Conservation (phyloP, 2,888 invertebrate species). For the Synanthedon andrenaeformis region DNA sequence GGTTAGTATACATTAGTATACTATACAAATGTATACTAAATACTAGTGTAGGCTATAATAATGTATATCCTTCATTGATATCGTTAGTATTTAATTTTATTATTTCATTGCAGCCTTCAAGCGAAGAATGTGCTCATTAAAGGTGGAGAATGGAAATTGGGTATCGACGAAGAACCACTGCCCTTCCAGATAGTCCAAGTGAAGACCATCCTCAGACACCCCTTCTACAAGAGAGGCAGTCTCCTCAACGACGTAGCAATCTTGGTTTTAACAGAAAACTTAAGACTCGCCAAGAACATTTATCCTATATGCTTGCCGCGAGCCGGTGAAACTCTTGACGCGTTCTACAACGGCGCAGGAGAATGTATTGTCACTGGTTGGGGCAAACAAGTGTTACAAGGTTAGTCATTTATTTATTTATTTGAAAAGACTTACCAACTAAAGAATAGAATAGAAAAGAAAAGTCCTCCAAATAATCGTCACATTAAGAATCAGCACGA, state of each 20-base stretch:
- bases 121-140: slow-evolving; percentile 79
- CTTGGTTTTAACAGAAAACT: slow-evolving; percentile 73
- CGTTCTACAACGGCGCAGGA: slow-evolving; percentile 68
- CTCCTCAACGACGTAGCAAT: slow-evolving; percentile 79
- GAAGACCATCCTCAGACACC: slow-evolving; percentile 77
- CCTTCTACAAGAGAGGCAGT: slow-evolving; percentile 72
- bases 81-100: too few species aligned
- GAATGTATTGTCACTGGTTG: slow-evolving; percentile 85
- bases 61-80: too few species aligned
- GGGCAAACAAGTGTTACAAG: slow-evolving; percentile 83
- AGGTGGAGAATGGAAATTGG: slow-evolving; percentile 87
- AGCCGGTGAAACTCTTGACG: slow-evolving; percentile 56
- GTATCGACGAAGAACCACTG: slow-evolving; percentile 82
- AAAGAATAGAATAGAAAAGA: too few species aligned
- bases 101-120: slow-evolving; percentile 52
- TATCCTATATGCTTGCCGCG: slow-evolving; percentile 78
- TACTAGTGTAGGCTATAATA: too few species aligned
- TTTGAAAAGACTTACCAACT: too few species aligned
- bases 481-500: too few species aligned
- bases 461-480: too few species aligned
- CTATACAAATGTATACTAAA: too few species aligned
- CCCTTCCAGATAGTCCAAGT: slow-evolving; percentile 84
- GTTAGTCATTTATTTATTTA: slow-evolving; percentile 73
- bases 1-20: too few species aligned
- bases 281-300: slow-evolving; percentile 77